These are phyloP conservation scores for Drosophila simulans DNA, from an alignment of 1,140 invertebrate species.

Conservation along the genomic window DNA sequence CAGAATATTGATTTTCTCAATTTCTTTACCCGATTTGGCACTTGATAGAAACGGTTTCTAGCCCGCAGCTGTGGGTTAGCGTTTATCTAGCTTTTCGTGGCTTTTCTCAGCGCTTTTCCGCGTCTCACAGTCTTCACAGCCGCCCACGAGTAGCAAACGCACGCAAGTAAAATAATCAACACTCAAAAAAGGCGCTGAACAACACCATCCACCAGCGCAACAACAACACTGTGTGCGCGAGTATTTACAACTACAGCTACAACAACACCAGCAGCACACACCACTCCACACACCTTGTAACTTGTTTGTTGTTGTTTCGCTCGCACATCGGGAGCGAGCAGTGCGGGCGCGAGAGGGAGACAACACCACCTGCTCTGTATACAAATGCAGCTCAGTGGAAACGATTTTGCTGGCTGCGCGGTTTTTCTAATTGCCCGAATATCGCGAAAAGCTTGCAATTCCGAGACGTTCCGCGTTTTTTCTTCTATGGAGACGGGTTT, in stretches of 20 bases:
- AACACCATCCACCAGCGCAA: constrained; percentile 80
- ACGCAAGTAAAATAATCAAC: constrained; percentile 79
- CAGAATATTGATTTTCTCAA: constrained; percentile 69
- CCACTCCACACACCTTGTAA: constrained; percentile 66
- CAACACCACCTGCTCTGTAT: constrained; percentile 70
- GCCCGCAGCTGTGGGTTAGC: not conserved
- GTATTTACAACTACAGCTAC: constrained; percentile 64
- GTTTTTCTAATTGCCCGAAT: not conserved
- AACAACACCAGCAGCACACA: constrained; percentile 27
- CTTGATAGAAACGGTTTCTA: constrained; percentile 28
- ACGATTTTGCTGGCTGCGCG: constrained; percentile 44
- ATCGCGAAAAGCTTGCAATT: constrained; percentile 13
- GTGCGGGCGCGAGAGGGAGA: constrained; percentile 56
- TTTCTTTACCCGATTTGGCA: constrained; percentile 44
- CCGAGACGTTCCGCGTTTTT: not conserved
- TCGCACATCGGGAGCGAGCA: constrained; percentile 64
- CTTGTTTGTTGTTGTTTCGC: constrained; percentile 81
- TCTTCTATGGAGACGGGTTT: not conserved
- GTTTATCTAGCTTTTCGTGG: constrained; percentile 17
- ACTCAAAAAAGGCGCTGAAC: constrained; percentile 77
- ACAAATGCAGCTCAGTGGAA: constrained; percentile 56
- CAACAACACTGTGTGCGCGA: constrained; percentile 63
- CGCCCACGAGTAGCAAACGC: constrained; percentile 73
- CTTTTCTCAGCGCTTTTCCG: constrained; percentile 24
- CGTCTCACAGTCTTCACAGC: constrained; percentile 36